Conservation (phyloP, 2,888 invertebrate genomes). For the Lithophane semibrunnea region DNA sequence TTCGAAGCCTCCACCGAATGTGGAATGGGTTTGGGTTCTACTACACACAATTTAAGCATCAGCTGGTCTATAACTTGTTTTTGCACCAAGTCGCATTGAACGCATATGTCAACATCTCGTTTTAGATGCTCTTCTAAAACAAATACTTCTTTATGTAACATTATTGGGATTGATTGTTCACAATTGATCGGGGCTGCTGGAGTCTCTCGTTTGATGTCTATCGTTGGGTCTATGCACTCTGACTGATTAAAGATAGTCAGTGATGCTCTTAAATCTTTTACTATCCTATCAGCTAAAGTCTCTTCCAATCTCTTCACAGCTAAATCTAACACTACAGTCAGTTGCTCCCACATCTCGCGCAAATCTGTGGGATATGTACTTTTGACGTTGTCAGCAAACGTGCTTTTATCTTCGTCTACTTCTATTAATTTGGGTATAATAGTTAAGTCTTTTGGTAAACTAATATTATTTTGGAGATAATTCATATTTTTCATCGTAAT, state of each 20-base stretch:
- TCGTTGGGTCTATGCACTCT: conserved; percentile 36
- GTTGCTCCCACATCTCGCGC: conserved; percentile 78
- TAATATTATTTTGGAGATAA: conserved; percentile 67
- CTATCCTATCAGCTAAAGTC: conserved; percentile 77
- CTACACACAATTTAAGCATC: conserved; percentile 71
- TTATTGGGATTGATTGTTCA: conserved; percentile 33
- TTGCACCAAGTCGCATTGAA: conserved; percentile 80
- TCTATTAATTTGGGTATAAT: conserved; percentile 73
- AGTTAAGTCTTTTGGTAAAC: conserved; percentile 72
- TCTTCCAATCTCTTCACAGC: conserved; percentile 79
- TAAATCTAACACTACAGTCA: conserved; percentile 75
- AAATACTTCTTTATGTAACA: conserved; percentile 57
- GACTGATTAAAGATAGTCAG: conserved; percentile 54
- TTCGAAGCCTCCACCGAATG: conserved; percentile 49
- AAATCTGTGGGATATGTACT: conserved; percentile 66
- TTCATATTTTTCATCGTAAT: conserved; percentile 60
- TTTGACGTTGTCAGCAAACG: conserved; percentile 68
- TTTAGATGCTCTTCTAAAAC: conserved; percentile 38
- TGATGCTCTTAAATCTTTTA: conserved; percentile 74
- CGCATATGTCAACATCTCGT: conserved; percentile 61
- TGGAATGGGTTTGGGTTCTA: conserved; percentile 57
- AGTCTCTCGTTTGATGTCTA: conserved; percentile 23
- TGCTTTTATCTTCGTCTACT: conserved; percentile 64
- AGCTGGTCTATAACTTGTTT: conserved; percentile 79
- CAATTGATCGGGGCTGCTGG: conserved; percentile 15